phyloP scores from a whole-genome alignment of 37 sponge, comb jelly and placozoan species.

The Hexactinellida sp. region DNA sequence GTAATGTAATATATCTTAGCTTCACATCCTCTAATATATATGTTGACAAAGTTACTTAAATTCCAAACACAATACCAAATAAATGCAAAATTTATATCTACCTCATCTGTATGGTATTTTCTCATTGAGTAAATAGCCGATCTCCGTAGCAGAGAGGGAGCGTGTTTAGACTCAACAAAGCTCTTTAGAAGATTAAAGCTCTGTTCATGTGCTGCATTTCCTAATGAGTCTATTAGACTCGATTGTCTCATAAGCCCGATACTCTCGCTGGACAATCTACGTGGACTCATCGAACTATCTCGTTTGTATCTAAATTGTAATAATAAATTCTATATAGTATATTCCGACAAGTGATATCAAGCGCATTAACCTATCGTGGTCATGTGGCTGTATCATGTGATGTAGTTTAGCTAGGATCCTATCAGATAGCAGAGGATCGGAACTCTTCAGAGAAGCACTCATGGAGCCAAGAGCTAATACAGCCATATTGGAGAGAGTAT shows the following conservation, averaged over 20 bases:
- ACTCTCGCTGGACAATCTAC: not conserved
- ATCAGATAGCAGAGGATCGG: not conserved
- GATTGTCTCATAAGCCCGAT: not conserved
- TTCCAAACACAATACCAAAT: too few species aligned
- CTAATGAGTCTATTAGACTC: not conserved
- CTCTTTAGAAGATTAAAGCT: not conserved
- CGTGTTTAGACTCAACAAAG: not conserved
- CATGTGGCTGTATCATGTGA: not conserved
- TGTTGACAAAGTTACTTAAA: too few species aligned
- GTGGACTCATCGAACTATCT: not conserved
- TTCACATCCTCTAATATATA: too few species aligned
- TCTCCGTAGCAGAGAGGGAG: not conserved
- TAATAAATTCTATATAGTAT: not conserved
- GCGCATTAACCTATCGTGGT: not conserved
- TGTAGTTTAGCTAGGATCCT: not conserved
- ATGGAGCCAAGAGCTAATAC: not conserved
- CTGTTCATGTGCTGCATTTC: not conserved
- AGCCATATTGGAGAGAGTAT: not conserved
- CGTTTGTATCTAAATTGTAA: not conserved
- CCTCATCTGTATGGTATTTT: not conserved
- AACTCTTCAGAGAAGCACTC: not conserved
- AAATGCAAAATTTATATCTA: too few species aligned
- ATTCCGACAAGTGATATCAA: not conserved
- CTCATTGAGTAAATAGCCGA: not conserved
- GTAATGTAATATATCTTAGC: too few species aligned